Evolutionary conservation across 53 echinoderm and acorn worm genomes (phyloP).

Genomic region (Actinopyga echinites): DNA sequence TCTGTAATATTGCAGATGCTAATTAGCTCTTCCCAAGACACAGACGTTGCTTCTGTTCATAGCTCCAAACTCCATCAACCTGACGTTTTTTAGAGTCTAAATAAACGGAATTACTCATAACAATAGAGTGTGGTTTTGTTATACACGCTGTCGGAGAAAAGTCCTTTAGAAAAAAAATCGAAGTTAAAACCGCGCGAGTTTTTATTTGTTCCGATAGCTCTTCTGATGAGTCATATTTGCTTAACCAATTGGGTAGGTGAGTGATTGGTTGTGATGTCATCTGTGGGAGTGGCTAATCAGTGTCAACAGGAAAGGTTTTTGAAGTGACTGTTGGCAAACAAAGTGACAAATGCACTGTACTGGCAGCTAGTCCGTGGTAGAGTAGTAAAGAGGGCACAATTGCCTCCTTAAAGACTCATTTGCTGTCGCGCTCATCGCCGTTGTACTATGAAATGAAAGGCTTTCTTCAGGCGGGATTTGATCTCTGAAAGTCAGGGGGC

Average conservation of each 20-base stretch:
- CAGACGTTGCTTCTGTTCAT: slow-evolving; percentile 7
- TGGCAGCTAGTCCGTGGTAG: too few species aligned
- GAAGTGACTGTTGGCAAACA: too few species aligned
- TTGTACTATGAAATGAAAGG: too few species aligned
- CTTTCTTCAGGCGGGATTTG: too few species aligned
- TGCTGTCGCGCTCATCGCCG: too few species aligned
- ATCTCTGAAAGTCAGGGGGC: too few species aligned
- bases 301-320: background rate
- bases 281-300: background rate
- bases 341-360: too few species aligned
- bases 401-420: too few species aligned
- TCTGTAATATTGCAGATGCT: too few species aligned
- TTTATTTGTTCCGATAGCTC: background rate
- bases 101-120: background rate
- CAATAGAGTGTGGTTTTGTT: background rate
- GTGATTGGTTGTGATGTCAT: slow-evolving; percentile 9
- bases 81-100: background rate
- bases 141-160: too few species aligned
- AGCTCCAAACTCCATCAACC: background rate
- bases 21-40: background rate
- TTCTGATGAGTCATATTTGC: slow-evolving; percentile 2
- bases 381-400: too few species aligned
- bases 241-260: background rate
- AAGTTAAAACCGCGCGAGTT: slow-evolving; percentile 6
- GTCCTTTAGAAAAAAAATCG: background rate